Base-by-base conservation (phyloP, 2,113 vertebrate species). In the Hippocampus barbouri region DNA sequence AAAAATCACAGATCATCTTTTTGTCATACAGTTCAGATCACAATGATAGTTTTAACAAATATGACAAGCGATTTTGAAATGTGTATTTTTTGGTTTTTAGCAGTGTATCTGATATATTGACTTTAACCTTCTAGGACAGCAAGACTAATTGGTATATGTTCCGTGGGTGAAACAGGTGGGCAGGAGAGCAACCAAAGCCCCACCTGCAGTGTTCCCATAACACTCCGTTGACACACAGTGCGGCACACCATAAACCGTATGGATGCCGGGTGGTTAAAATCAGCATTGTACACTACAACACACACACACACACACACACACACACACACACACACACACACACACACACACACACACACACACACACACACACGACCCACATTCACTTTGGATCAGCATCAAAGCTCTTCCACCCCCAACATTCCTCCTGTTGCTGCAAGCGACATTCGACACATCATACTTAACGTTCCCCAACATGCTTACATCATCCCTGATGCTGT, bases 321-420 rank as follows among this genome's bases (percentile, higher is more conserved):
- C n/a, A n/a, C n/a, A n/a, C n/a, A n/a, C n/a, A 18, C 12, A 16
- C 27, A 61, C 59, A 34, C 15, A 38, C 1, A 20, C 27, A 18
- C 47, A 23, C 54, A 38, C 47, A 43, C 68, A 63, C 70, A 67
- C 72, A 72, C 78, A 18, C 12, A 16, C 27, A 61, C 59, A 34
- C 15, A 38, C 1, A 20, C 27, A 18, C 47, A 23, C 54, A 59
- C 56, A 59, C 4, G 40, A 21, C 62, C 71, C 69, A 65, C 71
- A 70, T 75, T 88, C 84, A 71, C 78, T 83, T 63, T 85, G 78
- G 79, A 87, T 85, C 71, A 82, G 77, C 81, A 84, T 86, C 83
- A 89, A 83, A 86, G 84, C 69, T 76, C 68, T 23, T 67, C 75
- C 75, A 71, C 80, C 73, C 71, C 63, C 70, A 57, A 30, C 75